These are phyloP conservation scores for Eupeodes luniger DNA, from an alignment of 2,888 invertebrate species.

Conservation along the genomic window DNA sequence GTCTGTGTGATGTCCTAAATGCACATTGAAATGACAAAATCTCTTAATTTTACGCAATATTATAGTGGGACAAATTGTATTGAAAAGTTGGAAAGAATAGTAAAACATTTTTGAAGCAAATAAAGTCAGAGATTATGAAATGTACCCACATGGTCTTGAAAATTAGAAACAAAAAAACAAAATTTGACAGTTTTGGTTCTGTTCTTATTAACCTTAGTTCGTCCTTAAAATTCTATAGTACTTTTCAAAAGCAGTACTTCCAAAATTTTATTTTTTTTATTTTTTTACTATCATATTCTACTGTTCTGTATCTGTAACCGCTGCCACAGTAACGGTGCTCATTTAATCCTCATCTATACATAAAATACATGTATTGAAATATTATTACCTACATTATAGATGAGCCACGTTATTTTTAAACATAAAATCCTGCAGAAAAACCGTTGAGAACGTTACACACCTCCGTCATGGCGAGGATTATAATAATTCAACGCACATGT, in stretches of 20 bases:
- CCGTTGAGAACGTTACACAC: slow-evolving; percentile 32
- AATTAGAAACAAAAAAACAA: too few species aligned
- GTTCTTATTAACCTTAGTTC: too few species aligned
- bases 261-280: background rate
- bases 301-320: too few species aligned
- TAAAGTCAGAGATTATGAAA: too few species aligned
- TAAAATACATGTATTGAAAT: slow-evolving; percentile 40
- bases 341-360: slow-evolving; percentile 40
- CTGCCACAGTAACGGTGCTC: background rate
- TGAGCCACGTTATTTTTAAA: slow-evolving; percentile 26
- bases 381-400: slow-evolving; percentile 40
- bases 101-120: background rate
- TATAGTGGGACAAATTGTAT: background rate
- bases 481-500: slow-evolving; percentile 68
- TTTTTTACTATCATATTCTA: too few species aligned
- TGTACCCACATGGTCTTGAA: too few species aligned
- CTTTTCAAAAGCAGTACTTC: too few species aligned
- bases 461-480: slow-evolving; percentile 49
- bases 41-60: slow-evolving; percentile 24
- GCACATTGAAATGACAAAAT: slow-evolving; percentile 51
- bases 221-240: too few species aligned
- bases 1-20: slow-evolving; percentile 1
- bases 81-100: background rate
- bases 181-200: too few species aligned
- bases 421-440: slow-evolving; percentile 4